Evolutionary conservation across 2,113 vertebrate genomes (phyloP).

Genomic region (Corythaixoides concolor): DNA sequence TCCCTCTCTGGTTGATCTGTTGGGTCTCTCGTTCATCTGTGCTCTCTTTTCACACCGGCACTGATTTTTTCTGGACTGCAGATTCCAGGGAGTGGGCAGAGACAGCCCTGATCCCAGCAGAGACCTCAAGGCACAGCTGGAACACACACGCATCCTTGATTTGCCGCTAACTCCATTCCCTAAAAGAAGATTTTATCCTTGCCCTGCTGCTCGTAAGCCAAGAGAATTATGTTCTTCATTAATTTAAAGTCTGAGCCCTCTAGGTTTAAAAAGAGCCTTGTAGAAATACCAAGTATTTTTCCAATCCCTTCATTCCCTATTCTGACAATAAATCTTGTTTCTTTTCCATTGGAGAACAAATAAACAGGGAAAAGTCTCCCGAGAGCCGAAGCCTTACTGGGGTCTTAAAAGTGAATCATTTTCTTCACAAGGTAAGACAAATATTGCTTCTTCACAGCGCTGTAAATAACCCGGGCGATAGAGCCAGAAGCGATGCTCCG

Average conservation of each 20-base stretch:
- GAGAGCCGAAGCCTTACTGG: background rate
- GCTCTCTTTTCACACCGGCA: background rate
- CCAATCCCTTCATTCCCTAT: background rate
- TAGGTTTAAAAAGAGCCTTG: background rate
- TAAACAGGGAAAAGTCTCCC: background rate
- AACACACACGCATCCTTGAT: background rate
- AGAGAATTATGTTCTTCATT: background rate
- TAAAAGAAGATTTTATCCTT: background rate
- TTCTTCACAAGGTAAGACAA: background rate
- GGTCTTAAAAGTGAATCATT: background rate
- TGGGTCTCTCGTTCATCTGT: background rate
- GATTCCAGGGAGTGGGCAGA: background rate
- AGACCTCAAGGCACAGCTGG: background rate
- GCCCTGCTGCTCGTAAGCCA: background rate
- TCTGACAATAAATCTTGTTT: background rate
- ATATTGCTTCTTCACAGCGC: background rate
- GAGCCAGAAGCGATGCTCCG: background rate
- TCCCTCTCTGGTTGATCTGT: fast-evolving
- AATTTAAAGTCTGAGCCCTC: background rate
- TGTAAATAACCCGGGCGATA: background rate
- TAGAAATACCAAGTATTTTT: background rate
- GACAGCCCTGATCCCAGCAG: background rate
- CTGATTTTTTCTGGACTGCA: background rate
- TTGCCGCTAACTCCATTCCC: background rate
- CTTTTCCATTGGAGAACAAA: background rate